phyloP scores from a whole-genome alignment of 53 echinoderm and acorn worm genomes.

The Apostichopus leukothele region DNA sequence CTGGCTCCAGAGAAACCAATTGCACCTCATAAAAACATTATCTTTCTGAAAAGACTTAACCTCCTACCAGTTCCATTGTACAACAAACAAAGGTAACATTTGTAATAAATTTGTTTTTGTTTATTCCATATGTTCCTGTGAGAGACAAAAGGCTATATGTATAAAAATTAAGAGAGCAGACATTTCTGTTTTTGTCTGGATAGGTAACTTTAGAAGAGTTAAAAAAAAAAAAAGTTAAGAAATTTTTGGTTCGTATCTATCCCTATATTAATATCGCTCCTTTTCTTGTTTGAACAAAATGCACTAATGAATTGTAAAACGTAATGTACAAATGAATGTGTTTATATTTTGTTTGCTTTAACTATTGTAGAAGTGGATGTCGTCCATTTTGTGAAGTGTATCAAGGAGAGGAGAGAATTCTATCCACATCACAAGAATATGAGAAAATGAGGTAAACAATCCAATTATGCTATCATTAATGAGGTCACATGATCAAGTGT shows the following conservation, averaged over 20 bases:
- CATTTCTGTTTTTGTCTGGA: no score
- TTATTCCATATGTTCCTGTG: no score
- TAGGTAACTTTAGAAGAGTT: no score
- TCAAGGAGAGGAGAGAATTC: slow-evolving; percentile 85
- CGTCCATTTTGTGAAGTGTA: slow-evolving; percentile 95
- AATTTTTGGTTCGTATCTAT: no score
- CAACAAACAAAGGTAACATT: slow-evolving; percentile 72
- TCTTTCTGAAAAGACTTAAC: slow-evolving; percentile 65
- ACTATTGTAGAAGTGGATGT: slow-evolving; percentile 75
- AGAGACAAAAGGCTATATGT: no score
- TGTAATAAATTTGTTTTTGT: no score
- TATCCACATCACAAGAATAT: slow-evolving; percentile 94
- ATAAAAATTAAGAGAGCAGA: no score
- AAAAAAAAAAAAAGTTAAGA: no score
- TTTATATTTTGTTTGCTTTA: neutral
- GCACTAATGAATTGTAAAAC: no score
- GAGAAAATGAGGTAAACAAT: slow-evolving; percentile 86
- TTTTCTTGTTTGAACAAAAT: no score
- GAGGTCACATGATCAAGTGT: neutral
- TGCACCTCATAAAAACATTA: slow-evolving; percentile 72
- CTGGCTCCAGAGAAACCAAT: slow-evolving; percentile 78
- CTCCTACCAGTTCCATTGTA: slow-evolving; percentile 91
- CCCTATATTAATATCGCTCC: no score
- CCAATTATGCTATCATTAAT: neutral
- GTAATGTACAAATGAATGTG: no score